Conservation (phyloP, 1,140 invertebrate genomes). For the Dendroctonus ponderosae region DNA sequence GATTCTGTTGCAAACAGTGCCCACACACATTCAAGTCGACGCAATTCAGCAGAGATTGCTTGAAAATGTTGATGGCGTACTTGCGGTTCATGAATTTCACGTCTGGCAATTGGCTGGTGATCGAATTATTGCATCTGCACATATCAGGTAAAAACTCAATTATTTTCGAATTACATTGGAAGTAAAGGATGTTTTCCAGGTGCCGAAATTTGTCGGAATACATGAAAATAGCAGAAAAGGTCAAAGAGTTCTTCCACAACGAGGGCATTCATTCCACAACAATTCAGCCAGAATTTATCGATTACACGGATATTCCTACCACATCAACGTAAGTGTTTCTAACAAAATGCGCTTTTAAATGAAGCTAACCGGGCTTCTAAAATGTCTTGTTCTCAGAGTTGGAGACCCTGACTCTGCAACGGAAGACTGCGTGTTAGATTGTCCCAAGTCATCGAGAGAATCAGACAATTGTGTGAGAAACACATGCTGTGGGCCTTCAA, state of each 20-base stretch:
- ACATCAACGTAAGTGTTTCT: constrained; percentile 27
- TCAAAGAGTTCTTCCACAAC: constrained; percentile 93
- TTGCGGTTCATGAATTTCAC: constrained; percentile 92
- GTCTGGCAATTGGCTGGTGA: constrained; percentile 92
- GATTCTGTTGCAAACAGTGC: constrained; percentile 88
- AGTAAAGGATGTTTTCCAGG: constrained; percentile 49
- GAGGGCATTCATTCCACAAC: constrained; percentile 91
- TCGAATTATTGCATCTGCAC: constrained; percentile 89
- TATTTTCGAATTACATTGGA: not conserved
- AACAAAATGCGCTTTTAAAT: too few relatives aligned
- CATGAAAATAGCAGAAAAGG: constrained; percentile 90
- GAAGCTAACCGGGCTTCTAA: not conserved
- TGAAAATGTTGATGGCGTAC: constrained; percentile 83
- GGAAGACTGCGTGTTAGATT: constrained; percentile 73
- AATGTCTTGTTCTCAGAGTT: constrained; percentile 19
- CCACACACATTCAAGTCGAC: constrained; percentile 89
- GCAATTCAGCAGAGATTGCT: constrained; percentile 81
- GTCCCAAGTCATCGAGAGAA: constrained; percentile 70
- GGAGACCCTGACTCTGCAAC: constrained; percentile 39
- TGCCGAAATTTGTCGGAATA: constrained; percentile 86
- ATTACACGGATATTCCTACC: constrained; percentile 54
- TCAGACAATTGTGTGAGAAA: constrained; percentile 74
- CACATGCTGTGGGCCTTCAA: constrained; percentile 76
- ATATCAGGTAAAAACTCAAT: constrained; percentile 66
- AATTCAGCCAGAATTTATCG: constrained; percentile 91